Percentiles rank a stretch among this genome's conserved stretches.
phyloP scores from a whole-genome alignment of 2,113 vertebrate species.

The Platysternon megacephalum region DNA sequence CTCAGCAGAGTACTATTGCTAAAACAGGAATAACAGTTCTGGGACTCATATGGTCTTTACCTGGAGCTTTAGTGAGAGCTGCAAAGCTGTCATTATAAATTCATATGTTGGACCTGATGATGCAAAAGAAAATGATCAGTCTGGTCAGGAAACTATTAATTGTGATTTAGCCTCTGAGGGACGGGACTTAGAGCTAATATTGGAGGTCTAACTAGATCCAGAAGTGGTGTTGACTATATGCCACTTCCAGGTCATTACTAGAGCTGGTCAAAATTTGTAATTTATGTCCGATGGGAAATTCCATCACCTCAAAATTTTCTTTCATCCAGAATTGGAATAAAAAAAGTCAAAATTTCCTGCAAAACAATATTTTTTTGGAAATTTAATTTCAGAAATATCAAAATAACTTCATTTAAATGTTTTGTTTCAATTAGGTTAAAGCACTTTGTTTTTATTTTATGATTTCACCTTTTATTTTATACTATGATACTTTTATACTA shows the following conservation, averaged over 20 bases:
- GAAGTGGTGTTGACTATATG: neutral
- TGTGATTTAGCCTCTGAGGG: neutral
- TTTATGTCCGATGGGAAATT: neutral
- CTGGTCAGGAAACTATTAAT: neutral
- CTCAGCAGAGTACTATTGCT: neutral
- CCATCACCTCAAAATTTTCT: constrained; percentile 3
- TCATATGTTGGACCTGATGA: neutral
- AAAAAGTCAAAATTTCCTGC: neutral
- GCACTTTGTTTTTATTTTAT: neutral
- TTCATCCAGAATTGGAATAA: neutral
- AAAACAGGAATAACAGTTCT: neutral
- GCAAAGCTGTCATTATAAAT: neutral
- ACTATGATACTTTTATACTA: neutral
- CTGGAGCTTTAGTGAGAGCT: neutral
- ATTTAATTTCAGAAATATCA: neutral
- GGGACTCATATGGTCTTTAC: neutral
- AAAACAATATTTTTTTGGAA: neutral
- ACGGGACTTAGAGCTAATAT: neutral
- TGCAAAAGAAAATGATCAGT: neutral
- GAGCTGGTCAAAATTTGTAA: neutral
- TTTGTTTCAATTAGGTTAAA: neutral
- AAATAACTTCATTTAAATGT: constrained; percentile 5
- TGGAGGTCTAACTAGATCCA: neutral
- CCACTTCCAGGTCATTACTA: constrained; percentile 17
- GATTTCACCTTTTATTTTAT: neutral